A percentile compares a stretch with the other conserved stretches of the same genome.
Evolutionary conservation across 2,888 invertebrate species (phyloP).

Genomic region (Eupithecia subfuscata): DNA sequence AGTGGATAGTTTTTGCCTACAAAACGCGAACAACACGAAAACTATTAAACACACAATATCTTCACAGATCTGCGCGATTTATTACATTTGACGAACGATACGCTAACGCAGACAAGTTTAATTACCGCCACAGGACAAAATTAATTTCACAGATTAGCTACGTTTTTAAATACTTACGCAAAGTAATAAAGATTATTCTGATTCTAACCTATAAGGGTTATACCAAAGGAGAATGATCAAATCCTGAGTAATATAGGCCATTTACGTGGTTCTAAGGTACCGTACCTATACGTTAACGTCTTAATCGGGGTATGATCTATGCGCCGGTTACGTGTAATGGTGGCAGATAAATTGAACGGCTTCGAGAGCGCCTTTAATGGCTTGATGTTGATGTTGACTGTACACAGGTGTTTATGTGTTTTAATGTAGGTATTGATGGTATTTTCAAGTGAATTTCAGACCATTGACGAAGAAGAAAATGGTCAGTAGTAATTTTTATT

Average conservation of each 20-base stretch:
- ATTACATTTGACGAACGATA: not conserved
- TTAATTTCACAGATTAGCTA: not conserved
- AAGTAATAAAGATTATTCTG: not conserved
- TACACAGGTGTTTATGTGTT: not conserved
- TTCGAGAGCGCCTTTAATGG: conserved; percentile 25
- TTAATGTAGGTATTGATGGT: not conserved
- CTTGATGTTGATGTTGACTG: not conserved
- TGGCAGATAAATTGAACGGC: conserved; percentile 37
- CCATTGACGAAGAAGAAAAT: not conserved
- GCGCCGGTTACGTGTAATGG: conserved; percentile 50
- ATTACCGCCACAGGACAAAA: not conserved
- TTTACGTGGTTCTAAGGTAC: conserved; percentile 37
- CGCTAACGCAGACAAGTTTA: not conserved
- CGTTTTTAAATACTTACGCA: not conserved
- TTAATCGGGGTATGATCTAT: conserved; percentile 58
- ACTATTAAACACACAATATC: too few species aligned
- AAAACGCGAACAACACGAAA: too few species aligned
- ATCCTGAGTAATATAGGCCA: conserved; percentile 5
- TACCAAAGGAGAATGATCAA: not conserved
- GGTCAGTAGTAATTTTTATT: not conserved
- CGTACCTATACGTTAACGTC: conserved; percentile 48
- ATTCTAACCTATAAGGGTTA: not conserved
- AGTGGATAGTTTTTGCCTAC: too few species aligned
- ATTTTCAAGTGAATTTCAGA: not conserved
- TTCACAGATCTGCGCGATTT: not conserved